Conservation (phyloP, 2,113 vertebrate species). For the Calidris pugnax region DNA sequence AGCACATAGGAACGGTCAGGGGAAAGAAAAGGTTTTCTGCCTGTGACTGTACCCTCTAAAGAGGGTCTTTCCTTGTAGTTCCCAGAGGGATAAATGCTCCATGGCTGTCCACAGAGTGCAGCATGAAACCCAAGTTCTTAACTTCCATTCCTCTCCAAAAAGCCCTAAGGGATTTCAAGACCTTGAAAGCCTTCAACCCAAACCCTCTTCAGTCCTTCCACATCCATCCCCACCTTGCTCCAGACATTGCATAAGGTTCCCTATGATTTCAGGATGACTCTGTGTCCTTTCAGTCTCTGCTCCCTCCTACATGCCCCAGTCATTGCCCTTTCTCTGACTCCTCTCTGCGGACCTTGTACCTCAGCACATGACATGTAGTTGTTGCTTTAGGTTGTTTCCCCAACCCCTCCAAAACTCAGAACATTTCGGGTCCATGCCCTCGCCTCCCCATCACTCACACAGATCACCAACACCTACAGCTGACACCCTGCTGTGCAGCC, state of each 20-base stretch:
- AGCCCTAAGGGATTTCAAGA: background rate
- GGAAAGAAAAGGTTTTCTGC: background rate
- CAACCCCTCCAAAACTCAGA: background rate
- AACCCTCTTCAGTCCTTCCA: background rate
- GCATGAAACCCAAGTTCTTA: background rate
- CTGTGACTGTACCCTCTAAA: background rate
- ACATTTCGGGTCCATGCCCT: background rate
- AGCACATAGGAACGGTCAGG: background rate
- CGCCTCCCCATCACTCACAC: background rate
- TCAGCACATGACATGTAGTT: background rate
- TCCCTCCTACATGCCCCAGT: fast-evolving
- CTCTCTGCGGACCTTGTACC: background rate
- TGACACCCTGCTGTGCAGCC: background rate
- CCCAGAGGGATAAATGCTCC: background rate
- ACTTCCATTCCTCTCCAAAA: background rate
- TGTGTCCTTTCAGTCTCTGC: background rate
- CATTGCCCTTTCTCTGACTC: background rate
- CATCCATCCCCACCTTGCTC: background rate
- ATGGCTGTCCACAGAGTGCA: background rate
- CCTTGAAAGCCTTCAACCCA: background rate
- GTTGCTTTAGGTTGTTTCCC: background rate
- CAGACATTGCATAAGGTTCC: background rate
- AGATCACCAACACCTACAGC: background rate
- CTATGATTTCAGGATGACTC: background rate
- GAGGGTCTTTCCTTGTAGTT: background rate